These are phyloP conservation scores for Casuarius casuarius DNA, from an alignment of 2,113 vertebrate genomes.

Conservation along the genomic window DNA sequence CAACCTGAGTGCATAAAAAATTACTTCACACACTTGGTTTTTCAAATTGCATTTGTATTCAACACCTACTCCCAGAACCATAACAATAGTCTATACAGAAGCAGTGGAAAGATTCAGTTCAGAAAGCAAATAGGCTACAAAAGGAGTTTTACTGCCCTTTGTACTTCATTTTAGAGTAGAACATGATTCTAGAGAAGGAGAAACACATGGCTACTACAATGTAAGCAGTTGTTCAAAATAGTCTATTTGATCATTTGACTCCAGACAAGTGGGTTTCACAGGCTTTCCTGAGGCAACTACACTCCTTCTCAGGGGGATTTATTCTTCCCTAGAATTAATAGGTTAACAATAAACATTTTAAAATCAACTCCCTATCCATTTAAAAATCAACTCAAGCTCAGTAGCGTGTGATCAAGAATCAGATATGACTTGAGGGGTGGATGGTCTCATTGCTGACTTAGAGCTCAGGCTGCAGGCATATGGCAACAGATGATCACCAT, in stretches of 20 bases:
- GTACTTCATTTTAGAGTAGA: neutral
- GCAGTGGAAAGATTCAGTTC: neutral
- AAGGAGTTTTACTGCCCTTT: neutral
- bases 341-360: neutral
- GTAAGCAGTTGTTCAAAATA: neutral
- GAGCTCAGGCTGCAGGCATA: slow-evolving; percentile 35
- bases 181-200: neutral
- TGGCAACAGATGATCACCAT: slow-evolving; percentile 64
- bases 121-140: neutral
- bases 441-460: neutral
- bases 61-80: neutral
- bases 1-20: neutral
- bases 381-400: neutral
- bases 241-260: neutral
- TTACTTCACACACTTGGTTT: neutral
- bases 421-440: neutral
- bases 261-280: neutral
- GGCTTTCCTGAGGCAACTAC: neutral
- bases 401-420: neutral
- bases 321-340: neutral
- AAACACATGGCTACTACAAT: neutral
- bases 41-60: neutral
- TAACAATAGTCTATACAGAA: neutral
- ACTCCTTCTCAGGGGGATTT: neutral
- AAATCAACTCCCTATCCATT: neutral